Evolutionary conservation across 1,140 invertebrate genomes (phyloP), one percentile per base, ranked within the genome.

Genomic region (Oscheius sp.): DNA sequence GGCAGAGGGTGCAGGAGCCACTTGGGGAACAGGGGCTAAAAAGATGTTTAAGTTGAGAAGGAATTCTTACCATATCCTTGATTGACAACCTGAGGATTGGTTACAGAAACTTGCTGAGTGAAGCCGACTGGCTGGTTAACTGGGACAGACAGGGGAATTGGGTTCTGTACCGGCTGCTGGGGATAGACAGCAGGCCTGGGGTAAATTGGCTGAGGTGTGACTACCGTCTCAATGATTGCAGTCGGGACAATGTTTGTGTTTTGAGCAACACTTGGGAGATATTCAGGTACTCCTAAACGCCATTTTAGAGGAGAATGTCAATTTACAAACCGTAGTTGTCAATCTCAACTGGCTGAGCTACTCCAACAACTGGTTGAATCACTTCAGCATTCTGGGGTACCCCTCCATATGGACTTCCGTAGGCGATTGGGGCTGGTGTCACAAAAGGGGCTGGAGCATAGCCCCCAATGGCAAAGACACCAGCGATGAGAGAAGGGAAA

Each of bases 11-110:
- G 49, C 49, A 55, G 49, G 49, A 23, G 49, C 49, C 15, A 55
- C 28, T 23, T 55, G 49, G 23, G 49, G 49, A 20, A 26, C 15
- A 13, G 49, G 49, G 28, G 49, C 49, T 55, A 26, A 23, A 55
- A 55, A 10, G 28, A 7, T 55, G 49, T 42, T 42, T 10, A 42
- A 42, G 10, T 7, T 55, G 4, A 55, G 7, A 55, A 55, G 7
- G 49, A 23, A 55, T 42, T n/a, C 49, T 26, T 13, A 55, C 49
- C 49, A 55, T 55, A 55, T 13, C 49, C 49, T 55, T 55, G 49
- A 26, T 26, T 55, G 49, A 55, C 4, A 7, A 23, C 49, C 23
- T 55, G 49, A 7, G 49, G 49, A 55, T 55, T 55, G 7, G 49
- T 55, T 13, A 55, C 49, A 13, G 49, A 20, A 4, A 55, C 49